phyloP scores from a whole-genome alignment of 2,888 invertebrate species.

The Lutraria lutraria region DNA sequence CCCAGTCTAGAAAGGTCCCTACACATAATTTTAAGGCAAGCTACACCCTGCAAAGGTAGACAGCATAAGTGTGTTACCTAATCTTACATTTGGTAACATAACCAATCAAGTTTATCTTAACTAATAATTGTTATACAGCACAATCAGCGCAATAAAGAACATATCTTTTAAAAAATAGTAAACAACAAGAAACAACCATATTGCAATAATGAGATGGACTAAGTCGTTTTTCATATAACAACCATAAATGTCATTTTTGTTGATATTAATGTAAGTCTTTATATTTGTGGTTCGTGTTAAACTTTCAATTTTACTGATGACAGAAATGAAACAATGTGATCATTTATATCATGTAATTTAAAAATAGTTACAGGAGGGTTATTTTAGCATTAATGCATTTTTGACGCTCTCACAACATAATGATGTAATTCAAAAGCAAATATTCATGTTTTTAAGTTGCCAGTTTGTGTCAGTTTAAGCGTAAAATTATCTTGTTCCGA shows the following conservation, averaged over 20 bases:
- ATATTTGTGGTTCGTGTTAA: neutral
- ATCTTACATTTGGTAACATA: too few relatives aligned
- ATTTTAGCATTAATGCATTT: slow-evolving; percentile 11
- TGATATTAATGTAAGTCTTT: neutral
- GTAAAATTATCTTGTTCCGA: neutral
- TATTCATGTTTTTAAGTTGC: neutral
- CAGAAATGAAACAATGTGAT: neutral
- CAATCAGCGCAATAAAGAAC: too few relatives aligned
- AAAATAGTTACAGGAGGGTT: neutral
- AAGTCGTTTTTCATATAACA: neutral
- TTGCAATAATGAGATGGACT: too few relatives aligned
- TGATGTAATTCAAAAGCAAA: slow-evolving; percentile 3
- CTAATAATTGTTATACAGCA: too few relatives aligned
- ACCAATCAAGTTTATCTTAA: too few relatives aligned
- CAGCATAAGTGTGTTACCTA: too few relatives aligned
- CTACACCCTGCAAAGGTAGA: too few relatives aligned
- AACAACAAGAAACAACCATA: too few relatives aligned
- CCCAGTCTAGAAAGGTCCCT: too few relatives aligned
- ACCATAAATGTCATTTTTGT: neutral
- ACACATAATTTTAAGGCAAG: too few relatives aligned
- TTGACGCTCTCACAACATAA: neutral
- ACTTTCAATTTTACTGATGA: neutral
- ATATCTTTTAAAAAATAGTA: too few relatives aligned
- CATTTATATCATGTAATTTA: neutral
- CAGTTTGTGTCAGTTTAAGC: neutral